These are phyloP conservation scores for Morone saxatilis DNA, from an alignment of 2,113 vertebrate species.

Conservation along the genomic window DNA sequence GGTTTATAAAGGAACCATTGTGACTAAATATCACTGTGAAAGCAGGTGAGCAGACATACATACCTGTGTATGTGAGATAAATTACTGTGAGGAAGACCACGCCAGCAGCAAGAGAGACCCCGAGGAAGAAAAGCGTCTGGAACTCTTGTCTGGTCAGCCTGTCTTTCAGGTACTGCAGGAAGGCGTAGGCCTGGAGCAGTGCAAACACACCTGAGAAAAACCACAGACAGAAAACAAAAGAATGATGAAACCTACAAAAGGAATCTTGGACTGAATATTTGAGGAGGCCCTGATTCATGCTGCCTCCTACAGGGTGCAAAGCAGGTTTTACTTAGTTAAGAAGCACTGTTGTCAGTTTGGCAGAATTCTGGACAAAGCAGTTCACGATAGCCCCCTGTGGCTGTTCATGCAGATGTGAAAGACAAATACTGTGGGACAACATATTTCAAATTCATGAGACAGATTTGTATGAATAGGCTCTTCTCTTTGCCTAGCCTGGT, in stretches of 20 bases:
- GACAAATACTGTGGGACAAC: constrained; percentile 50
- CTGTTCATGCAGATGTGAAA: constrained; percentile 47
- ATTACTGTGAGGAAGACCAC: constrained; percentile 95
- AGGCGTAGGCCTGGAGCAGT: constrained; percentile 94
- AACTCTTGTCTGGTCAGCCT: constrained; percentile 95
- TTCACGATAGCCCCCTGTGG: constrained; percentile 29
- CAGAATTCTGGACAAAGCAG: constrained; percentile 35
- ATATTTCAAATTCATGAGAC: constrained; percentile 49
- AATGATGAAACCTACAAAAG: constrained; percentile 43
- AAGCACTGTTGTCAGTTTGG: constrained; percentile 26
- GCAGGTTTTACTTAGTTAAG: constrained; percentile 25
- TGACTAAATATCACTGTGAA: background rate
- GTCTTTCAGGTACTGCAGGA: constrained; percentile 95
- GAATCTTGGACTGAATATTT: constrained; percentile 41
- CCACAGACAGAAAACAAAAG: constrained; percentile 39
- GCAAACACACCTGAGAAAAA: constrained; percentile 92
- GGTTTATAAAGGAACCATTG: background rate
- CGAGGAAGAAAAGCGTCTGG: constrained; percentile 95
- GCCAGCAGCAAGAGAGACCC: constrained; percentile 92
- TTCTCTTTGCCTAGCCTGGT: background rate
- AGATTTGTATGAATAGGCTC: constrained; percentile 44
- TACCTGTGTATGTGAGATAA: constrained; percentile 97
- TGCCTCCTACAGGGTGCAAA: constrained; percentile 50
- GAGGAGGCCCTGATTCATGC: constrained; percentile 50
- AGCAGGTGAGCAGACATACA: constrained; percentile 32